Evolutionary conservation across 2,888 invertebrate species (phyloP).

Genomic region (Andricus quercusramuli): DNA sequence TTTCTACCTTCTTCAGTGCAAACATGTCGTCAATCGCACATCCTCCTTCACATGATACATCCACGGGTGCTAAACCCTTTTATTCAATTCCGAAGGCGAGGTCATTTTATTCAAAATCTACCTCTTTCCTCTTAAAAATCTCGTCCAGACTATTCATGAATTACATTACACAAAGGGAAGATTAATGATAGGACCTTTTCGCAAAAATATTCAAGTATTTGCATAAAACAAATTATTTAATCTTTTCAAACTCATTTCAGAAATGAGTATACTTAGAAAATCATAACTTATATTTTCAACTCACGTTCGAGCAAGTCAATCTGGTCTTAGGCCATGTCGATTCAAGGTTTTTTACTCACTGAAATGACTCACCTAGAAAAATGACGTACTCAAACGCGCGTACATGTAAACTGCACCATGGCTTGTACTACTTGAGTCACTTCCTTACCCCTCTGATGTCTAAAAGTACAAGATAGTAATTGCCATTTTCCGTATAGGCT

Average conservation of each 20-base stretch:
- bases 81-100: background rate
- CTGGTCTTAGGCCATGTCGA: no score
- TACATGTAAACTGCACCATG: no score
- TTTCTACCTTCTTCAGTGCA: background rate
- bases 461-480: no score
- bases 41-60: background rate
- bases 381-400: no score
- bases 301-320: no score
- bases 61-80: background rate
- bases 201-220: background rate
- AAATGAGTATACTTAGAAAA: no score
- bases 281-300: no score
- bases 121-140: background rate
- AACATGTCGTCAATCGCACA: conserved; percentile 1
- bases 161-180: background rate
- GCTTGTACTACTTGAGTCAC: no score
- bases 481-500: no score
- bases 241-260: background rate
- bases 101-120: background rate
- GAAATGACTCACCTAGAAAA: no score
- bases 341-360: no score
- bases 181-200: background rate
- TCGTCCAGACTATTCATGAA: background rate
- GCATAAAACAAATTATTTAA: background rate
- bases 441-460: no score